Evolutionary conservation across 2,797 vertebrate species (phyloP), one percentile per base, ranked within the genome.

Genomic region (Leucoraja ocellata): DNA sequence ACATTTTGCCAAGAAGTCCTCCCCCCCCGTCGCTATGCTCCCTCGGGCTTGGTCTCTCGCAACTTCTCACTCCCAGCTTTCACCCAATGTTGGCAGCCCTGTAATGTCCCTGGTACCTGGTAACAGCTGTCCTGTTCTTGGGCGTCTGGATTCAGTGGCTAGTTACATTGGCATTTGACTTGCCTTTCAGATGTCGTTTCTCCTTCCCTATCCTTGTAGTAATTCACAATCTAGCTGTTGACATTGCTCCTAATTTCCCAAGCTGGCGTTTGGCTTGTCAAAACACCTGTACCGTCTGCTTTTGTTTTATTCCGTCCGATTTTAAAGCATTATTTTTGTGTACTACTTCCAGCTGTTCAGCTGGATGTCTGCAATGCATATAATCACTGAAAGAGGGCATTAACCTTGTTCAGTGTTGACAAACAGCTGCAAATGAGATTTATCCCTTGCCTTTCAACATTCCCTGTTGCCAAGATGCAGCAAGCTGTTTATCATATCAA

Each of bases 401-500:
- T 88, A 88, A 88, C 63, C 18, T 68, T 18, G 6, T 68, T 68
- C 63, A 36, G 1, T 88, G 4, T 68, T 88, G 84, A 32, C 39
- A 88, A 88, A 68, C n/a, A n/a, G 63, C 61, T 88, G 9, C 61
- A 88, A 36, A 68, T 88, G 5, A 68, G 61, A 36, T 88, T 88
- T 88, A 68, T 88, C 21, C 84, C 68, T 21, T n/a, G 65, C 61
- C 84, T 36, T 32, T 68, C 61, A 88, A 68, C n/a, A 88, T 68
- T 36, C 61, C 32, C n/a, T 36, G 84, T 88, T 88, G 68, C 84
- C 14, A 88, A 68, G 61, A 68, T 88, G 36, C 84, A 36, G 63
- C 61, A 68, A 88, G 7, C 61, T 86, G 81, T 84, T 84, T 84
- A 84, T 84, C 54, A 61, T 84, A 84, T 61, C 13, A 61, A 68